Evolutionary conservation across 1,140 invertebrate species (phyloP).

Genomic region (Uloborus diversus): DNA sequence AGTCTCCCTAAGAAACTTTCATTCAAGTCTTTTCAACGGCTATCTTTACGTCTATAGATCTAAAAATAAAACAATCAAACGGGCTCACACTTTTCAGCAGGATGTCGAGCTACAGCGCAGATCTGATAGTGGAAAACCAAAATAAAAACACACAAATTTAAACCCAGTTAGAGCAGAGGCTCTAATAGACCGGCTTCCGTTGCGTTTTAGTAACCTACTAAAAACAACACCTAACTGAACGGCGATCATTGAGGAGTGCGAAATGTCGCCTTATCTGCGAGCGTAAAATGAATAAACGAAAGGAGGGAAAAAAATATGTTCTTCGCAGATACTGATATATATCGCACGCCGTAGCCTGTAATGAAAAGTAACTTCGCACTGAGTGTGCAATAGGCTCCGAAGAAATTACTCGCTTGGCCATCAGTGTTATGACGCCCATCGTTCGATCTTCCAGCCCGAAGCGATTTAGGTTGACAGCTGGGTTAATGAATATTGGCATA

Average conservation of each 20-base stretch:
- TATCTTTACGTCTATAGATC: too few species aligned
- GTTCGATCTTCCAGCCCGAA: conserved; percentile 21
- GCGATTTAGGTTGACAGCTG: conserved; percentile 7
- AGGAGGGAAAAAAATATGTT: neutral
- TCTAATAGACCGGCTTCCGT: conserved; percentile 6
- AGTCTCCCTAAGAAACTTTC: too few species aligned
- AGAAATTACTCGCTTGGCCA: conserved; percentile 24
- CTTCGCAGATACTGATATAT: neutral
- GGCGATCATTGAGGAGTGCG: neutral
- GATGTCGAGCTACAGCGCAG: too few species aligned
- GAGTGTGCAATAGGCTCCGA: neutral
- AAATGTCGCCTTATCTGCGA: conserved; percentile 35
- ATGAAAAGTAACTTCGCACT: conserved; percentile 11
- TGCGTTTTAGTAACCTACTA: neutral
- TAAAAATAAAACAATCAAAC: too few species aligned
- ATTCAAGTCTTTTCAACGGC: too few species aligned
- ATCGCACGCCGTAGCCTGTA: neutral
- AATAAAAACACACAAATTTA: neutral
- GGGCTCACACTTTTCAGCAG: too few species aligned
- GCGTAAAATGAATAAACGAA: neutral
- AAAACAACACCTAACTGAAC: neutral
- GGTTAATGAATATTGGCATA: conserved; percentile 23
- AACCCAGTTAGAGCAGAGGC: neutral
- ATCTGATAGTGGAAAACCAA: too few species aligned
- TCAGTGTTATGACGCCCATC: conserved; percentile 26